These are phyloP conservation scores for Phenacoccus solenopsis DNA, from an alignment of 1,140 invertebrate species.

Conservation along the genomic window DNA sequence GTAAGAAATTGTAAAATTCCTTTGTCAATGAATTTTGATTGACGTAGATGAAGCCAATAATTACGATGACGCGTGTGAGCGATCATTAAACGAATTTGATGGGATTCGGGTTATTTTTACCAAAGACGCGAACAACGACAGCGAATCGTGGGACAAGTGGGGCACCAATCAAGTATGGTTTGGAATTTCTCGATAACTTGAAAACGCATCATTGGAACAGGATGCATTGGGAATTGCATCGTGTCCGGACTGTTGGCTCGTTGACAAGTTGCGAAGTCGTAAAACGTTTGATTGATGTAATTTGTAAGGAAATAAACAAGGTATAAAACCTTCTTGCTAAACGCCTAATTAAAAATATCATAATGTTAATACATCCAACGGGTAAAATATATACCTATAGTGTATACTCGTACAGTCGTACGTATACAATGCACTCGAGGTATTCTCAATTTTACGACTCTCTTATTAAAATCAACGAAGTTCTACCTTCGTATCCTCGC, in stretches of 20 bases:
- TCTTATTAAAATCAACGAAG: neutral
- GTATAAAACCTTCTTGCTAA: neutral
- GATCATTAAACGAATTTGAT: no score
- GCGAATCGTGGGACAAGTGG: no score
- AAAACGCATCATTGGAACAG: neutral
- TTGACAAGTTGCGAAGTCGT: neutral
- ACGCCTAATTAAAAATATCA: conserved; percentile 3
- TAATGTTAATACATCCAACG: neutral
- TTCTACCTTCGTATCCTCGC: no score
- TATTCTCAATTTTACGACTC: neutral
- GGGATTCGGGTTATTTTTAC: no score
- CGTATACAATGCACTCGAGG: neutral
- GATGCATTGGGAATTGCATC: neutral
- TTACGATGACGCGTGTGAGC: no score
- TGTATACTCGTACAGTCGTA: neutral
- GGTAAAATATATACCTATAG: no score
- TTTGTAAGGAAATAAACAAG: conserved; percentile 3
- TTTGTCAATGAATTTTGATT: no score
- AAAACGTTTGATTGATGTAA: conserved; percentile 3
- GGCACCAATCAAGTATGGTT: no score
- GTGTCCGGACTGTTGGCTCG: neutral
- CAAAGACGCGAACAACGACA: no score
- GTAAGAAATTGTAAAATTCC: no score
- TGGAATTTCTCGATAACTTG: no score
- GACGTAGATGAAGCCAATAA: no score